phyloP scores from a whole-genome alignment of 2,113 vertebrate genomes.

The Fregetta grallaria region DNA sequence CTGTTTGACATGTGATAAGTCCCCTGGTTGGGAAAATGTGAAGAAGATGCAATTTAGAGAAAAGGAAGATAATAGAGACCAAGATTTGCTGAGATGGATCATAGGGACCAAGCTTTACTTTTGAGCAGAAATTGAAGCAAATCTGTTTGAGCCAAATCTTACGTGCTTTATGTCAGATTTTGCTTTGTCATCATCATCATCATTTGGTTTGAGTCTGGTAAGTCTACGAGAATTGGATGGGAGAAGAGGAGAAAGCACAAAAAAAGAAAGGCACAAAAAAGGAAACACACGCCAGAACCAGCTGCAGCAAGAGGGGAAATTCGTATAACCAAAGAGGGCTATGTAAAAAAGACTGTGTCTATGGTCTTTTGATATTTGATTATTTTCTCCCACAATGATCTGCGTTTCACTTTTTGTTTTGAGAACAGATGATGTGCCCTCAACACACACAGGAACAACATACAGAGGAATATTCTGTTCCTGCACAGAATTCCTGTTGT shows the following conservation, averaged over 20 bases:
- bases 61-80: neutral
- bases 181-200: neutral
- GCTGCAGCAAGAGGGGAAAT: neutral
- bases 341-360: neutral
- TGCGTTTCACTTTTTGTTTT: neutral
- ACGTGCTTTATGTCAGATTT: neutral
- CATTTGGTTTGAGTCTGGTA: neutral
- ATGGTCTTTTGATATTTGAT: neutral
- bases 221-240: neutral
- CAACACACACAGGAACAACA: neutral
- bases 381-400: neutral
- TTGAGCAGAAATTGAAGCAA: neutral
- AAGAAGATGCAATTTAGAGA: neutral
- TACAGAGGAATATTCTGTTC: neutral
- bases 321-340: neutral
- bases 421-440: neutral
- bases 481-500: neutral
- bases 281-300: fast-evolving
- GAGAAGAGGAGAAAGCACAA: neutral
- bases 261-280: neutral
- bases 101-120: neutral
- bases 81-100: neutral
- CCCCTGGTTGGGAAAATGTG: neutral
- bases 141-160: neutral
- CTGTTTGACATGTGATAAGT: neutral